Base-by-base conservation (phyloP, 1,140 invertebrate species). In the Drosophila ficusphila region DNA sequence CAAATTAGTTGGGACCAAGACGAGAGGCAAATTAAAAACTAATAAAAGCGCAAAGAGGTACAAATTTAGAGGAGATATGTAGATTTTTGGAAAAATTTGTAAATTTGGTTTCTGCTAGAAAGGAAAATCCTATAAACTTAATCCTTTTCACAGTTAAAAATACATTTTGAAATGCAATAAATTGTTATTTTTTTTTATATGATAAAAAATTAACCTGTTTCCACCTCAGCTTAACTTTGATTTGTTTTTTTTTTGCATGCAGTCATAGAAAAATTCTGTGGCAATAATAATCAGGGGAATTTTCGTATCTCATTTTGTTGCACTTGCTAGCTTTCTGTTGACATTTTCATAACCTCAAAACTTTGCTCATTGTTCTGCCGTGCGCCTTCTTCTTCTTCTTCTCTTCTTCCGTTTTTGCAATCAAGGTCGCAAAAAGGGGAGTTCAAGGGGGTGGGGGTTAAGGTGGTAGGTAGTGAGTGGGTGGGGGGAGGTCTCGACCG, bases 381-480 rank as follows among this genome's bases (percentile, higher is more conserved):
- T 47, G 34, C 65, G 44, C 4, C 27, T 49, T 31, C 34, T 21
- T 3, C 29, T 34, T 12, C 23, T 18, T 9, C 38, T 34, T 12
- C 2, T 18, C 16, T 21, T 12, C 27, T 31, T 42, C 52, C 41
- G 34, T 33, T 48, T 14, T 29, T 49, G 47, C 49, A 64, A 75
- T 79, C 79, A 83, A 83, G 79, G 79, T 83, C 79, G 74, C 52
- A 4, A 53, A 52, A 56, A 60, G 62, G 39, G 47, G 21, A 29
- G 4, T 48, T 0, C 1, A 12, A n/a, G 39, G 9, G 48, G 33
- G 14, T 8, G 16, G 36, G 8, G 42, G 5, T 1, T 11, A 9
- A 11, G 4, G 7, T 3, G 19, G 1, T 6, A 12, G 31, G 33
- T 54, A 57, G 25, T 41, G n/a, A n/a, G n/a, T n/a, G n/a, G n/a